Percentiles rank a stretch among this genome's conserved stretches.
phyloP scores from a whole-genome alignment of 2,888 invertebrate genomes.

The Drosophila paracracens region DNA sequence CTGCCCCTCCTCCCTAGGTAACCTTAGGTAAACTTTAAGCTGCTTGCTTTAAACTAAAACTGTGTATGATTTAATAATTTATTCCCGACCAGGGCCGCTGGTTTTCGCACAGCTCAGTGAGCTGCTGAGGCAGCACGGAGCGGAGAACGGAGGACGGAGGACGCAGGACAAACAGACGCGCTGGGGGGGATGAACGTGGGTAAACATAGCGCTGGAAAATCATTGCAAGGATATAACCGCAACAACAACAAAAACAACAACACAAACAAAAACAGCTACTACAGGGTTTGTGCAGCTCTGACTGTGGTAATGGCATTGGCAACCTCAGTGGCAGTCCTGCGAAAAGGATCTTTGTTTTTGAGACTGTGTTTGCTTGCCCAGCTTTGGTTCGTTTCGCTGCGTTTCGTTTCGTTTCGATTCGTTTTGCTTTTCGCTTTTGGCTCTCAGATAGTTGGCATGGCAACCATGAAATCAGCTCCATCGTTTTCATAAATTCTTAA shows the following conservation, averaged over 20 bases:
- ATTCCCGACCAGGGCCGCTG: slow-evolving; percentile 71
- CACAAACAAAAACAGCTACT: slow-evolving; percentile 30
- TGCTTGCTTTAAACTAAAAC: slow-evolving; percentile 62
- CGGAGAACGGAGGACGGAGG: slow-evolving; percentile 3
- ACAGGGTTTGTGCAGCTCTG: slow-evolving; percentile 35
- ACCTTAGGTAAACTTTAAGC: slow-evolving; percentile 41
- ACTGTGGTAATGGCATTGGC: slow-evolving; percentile 72
- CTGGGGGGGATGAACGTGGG: slow-evolving; percentile 56
- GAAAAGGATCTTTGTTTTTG: slow-evolving; percentile 61
- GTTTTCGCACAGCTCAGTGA: slow-evolving; percentile 64
- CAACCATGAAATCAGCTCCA: slow-evolving; percentile 55
- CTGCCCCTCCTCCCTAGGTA: neutral
- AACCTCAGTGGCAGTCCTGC: slow-evolving; percentile 47
- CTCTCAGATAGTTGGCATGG: slow-evolving; percentile 59
- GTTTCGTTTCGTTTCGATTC: slow-evolving; percentile 21
- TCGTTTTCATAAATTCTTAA: slow-evolving; percentile 74
- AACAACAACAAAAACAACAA: slow-evolving; percentile 45
- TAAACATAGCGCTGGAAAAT: slow-evolving; percentile 69
- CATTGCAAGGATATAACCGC: slow-evolving; percentile 73
- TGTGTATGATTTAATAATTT: slow-evolving; percentile 75
- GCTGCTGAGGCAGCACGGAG: slow-evolving; percentile 32
- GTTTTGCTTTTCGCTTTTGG: slow-evolving; percentile 30
- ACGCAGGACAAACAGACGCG: slow-evolving; percentile 32
- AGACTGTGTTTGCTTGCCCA: slow-evolving; percentile 58
- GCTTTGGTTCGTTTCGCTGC: slow-evolving; percentile 52